Evolutionary conservation across 2,113 vertebrate genomes (phyloP).

Genomic region (Lepus americanus): DNA sequence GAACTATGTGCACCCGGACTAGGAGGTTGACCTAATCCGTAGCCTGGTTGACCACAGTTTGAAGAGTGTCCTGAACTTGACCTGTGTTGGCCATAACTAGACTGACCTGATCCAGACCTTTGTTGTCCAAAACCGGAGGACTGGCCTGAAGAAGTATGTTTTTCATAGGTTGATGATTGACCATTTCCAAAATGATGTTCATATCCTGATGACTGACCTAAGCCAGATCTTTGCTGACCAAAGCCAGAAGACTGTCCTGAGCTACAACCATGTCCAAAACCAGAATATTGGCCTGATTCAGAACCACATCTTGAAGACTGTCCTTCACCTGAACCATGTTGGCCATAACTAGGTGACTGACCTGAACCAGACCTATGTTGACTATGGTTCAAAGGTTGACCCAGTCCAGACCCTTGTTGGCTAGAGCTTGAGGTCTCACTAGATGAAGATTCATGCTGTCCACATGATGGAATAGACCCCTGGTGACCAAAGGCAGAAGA

Average conservation of each 20-base stretch:
- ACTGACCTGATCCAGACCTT: background rate
- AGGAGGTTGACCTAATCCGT: background rate
- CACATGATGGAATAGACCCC: background rate
- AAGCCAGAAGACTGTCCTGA: background rate
- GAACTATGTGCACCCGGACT: fast-evolving
- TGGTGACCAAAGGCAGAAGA: background rate
- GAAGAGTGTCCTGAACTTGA: background rate
- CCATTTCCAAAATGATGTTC: background rate
- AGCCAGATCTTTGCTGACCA: fast-evolving
- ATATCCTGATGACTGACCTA: background rate
- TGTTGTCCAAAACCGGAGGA: background rate
- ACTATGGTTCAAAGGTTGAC: background rate
- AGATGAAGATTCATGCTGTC: background rate
- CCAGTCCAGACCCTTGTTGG: background rate
- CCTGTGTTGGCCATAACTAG: fast-evolving
- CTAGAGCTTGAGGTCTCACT: background rate
- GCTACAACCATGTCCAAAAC: background rate
- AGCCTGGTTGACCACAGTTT: background rate
- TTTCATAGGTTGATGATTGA: background rate
- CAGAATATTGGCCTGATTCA: background rate
- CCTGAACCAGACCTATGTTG: background rate
- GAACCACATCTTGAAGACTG: background rate
- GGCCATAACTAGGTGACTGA: background rate
- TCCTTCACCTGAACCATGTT: background rate
- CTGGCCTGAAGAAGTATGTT: background rate